Conservation (phyloP, 2,888 invertebrate genomes). For the Melieria crassipennis region DNA sequence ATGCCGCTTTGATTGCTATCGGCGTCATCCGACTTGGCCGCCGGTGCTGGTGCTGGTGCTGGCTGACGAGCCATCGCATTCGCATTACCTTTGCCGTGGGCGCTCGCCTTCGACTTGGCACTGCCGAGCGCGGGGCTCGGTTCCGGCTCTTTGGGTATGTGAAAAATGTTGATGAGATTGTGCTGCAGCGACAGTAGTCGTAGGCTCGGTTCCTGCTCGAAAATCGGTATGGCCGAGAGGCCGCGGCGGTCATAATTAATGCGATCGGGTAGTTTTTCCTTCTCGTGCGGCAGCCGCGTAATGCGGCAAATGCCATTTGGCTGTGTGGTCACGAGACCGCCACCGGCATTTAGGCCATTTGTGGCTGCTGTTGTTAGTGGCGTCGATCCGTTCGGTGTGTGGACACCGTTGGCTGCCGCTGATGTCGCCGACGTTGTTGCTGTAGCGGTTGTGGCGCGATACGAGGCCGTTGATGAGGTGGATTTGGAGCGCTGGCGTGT, state of each 20-base stretch:
- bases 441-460: background rate
- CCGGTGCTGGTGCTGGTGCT: conserved; percentile 11
- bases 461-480: conserved; percentile 53
- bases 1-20: conserved; percentile 25
- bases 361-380: conserved; percentile 40
- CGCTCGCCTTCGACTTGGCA: background rate
- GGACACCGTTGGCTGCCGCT: conserved; percentile 28
- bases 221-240: conserved; percentile 80
- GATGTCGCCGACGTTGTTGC: background rate
- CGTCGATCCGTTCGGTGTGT: conserved; percentile 15
- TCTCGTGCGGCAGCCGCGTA: conserved; percentile 77
- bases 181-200: conserved; percentile 90
- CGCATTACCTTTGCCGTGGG: background rate
- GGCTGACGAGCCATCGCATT: background rate
- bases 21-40: conserved; percentile 23
- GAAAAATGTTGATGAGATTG: conserved; percentile 78
- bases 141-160: conserved; percentile 60
- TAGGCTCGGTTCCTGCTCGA: conserved; percentile 83
- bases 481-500: conserved; percentile 58
- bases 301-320: conserved; percentile 70
- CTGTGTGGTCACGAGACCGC: conserved; percentile 56
- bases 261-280: conserved; percentile 85
- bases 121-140: background rate
- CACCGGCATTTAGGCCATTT: conserved; percentile 36
- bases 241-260: conserved; percentile 88